Percentiles rank a stretch among this genome's conserved stretches.
These are phyloP conservation scores for Pteropus rufus DNA, from an alignment of 2,797 vertebrate genomes.

Conservation along the genomic window DNA sequence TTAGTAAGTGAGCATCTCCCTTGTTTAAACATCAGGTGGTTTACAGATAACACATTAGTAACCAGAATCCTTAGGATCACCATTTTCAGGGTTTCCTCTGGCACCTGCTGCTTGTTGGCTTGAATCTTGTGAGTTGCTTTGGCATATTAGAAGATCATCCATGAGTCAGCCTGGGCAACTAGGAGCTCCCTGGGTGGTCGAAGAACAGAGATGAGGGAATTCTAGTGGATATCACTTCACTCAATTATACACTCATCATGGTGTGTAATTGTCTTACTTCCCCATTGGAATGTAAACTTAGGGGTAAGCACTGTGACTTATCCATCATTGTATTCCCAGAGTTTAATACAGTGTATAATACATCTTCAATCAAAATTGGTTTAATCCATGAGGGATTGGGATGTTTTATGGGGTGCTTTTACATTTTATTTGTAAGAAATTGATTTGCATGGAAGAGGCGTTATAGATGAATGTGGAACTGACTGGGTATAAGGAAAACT, in stretches of 20 bases:
- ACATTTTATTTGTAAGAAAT: neutral
- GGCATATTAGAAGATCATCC: neutral
- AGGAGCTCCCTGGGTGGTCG: neutral
- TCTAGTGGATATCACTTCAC: neutral
- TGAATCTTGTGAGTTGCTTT: slow-evolving; percentile 20
- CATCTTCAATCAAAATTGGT: neutral
- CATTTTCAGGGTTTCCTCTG: neutral
- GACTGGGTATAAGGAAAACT: neutral
- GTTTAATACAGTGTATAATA: neutral
- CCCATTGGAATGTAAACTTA: neutral
- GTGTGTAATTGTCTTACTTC: neutral
- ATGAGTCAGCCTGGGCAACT: neutral
- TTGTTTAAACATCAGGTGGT: neutral
- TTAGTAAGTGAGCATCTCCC: neutral
- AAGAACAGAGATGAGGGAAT: neutral
- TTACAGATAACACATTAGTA: neutral
- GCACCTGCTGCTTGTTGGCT: neutral
- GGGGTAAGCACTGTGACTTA: neutral
- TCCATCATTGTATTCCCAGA: neutral
- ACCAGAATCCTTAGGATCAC: neutral
- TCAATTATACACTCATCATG: neutral
- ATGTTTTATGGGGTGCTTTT: neutral
- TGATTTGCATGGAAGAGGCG: neutral
- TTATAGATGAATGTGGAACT: neutral
- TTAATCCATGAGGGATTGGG: neutral